Evolutionary conservation across 2,797 vertebrate genomes (phyloP).

Genomic region (Spondyliosoma cantharus): DNA sequence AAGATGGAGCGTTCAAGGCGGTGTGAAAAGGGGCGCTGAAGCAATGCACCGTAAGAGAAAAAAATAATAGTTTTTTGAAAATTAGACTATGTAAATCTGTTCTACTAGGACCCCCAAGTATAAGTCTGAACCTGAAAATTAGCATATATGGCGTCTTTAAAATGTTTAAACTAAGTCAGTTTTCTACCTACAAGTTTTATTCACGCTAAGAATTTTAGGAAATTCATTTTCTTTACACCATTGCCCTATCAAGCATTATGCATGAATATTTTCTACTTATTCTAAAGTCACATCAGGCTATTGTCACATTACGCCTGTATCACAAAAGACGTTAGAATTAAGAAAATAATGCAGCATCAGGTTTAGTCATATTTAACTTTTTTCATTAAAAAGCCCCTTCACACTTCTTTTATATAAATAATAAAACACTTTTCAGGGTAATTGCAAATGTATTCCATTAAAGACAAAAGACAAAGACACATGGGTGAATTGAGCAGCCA

Average conservation of each 20-base stretch:
- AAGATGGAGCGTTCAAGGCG: too few relatives aligned
- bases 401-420: not conserved
- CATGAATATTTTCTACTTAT: not conserved
- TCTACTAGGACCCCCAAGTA: too few relatives aligned
- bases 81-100: too few relatives aligned
- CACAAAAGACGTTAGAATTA: not conserved
- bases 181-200: too few relatives aligned
- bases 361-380: not conserved
- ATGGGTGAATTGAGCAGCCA: slow-evolving; percentile 41
- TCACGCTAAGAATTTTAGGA: not conserved
- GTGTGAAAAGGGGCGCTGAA: too few relatives aligned
- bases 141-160: not conserved
- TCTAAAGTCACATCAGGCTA: not conserved
- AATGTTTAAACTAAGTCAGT: too few relatives aligned
- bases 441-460: slow-evolving; percentile 21
- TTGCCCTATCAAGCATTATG: not conserved
- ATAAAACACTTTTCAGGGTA: not conserved
- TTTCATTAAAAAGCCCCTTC: not conserved
- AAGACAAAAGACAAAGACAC: slow-evolving; percentile 51
- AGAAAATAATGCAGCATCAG: not conserved
- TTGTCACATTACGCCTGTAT: not conserved
- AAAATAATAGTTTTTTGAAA: too few relatives aligned
- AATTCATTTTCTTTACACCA: not conserved
- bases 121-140: too few relatives aligned
- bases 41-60: too few relatives aligned